phyloP scores from a whole-genome alignment of 1,140 invertebrate species.

The Diuraphis noxia region DNA sequence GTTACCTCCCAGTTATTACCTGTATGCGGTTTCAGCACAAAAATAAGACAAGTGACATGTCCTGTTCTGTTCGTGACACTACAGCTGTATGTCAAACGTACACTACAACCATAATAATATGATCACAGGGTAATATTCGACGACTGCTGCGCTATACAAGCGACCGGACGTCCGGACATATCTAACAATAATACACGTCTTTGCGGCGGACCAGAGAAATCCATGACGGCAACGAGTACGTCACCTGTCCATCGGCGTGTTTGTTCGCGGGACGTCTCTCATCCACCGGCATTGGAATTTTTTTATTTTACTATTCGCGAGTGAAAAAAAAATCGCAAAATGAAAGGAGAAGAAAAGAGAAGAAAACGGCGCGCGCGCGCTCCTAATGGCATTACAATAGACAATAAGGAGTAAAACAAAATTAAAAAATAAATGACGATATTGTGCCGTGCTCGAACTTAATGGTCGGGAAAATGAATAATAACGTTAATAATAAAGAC shows the following conservation, averaged over 20 bases:
- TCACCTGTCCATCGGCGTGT: not conserved
- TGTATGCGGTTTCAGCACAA: not conserved
- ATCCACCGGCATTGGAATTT: not conserved
- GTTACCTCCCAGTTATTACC: no score
- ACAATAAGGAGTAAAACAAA: conserved; percentile 53
- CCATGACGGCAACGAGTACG: conserved; percentile 7
- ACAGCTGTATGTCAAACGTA: not conserved
- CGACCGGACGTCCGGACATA: not conserved
- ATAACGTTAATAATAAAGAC: conserved; percentile 54
- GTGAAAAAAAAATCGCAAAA: not conserved
- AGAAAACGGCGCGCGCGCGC: not conserved
- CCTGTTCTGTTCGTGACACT: not conserved
- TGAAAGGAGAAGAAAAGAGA: not conserved
- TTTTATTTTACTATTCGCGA: not conserved
- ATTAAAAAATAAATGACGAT: conserved; percentile 54
- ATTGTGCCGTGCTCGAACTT: conserved; percentile 52
- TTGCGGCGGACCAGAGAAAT: not conserved
- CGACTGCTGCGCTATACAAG: not conserved
- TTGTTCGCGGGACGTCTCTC: not conserved
- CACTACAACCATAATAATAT: not conserved
- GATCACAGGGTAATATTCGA: not conserved
- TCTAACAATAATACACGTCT: not conserved
- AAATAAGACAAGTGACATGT: not conserved
- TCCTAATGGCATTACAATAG: conserved; percentile 52
- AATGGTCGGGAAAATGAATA: conserved; percentile 54